phyloP scores from a whole-genome alignment of 1,140 invertebrate species.

The Panagrolaimus sp. region DNA sequence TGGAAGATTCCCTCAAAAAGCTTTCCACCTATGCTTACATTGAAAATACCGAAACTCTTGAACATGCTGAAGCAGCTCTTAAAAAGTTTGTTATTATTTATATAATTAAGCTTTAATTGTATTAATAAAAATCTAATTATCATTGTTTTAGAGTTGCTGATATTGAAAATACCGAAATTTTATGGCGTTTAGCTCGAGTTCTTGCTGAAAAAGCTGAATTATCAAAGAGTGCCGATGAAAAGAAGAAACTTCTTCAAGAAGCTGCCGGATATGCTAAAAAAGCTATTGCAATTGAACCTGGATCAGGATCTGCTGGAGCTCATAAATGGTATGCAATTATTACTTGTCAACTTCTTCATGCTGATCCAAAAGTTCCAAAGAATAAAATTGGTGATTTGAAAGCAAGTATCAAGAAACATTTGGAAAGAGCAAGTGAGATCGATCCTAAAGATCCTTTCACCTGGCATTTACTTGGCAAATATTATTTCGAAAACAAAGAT shows the following conservation, averaged over 20 bases:
- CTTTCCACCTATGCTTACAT: slow-evolving; percentile 36
- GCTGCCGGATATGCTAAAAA: slow-evolving; percentile 45
- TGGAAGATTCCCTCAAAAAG: slow-evolving; percentile 34
- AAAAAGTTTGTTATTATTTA: slow-evolving; percentile 27
- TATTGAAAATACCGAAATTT: slow-evolving; percentile 40
- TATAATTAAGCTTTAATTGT: slow-evolving; percentile 13
- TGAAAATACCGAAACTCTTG: slow-evolving; percentile 29
- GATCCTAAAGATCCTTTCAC: slow-evolving; percentile 46
- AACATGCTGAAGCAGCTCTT: slow-evolving; percentile 34
- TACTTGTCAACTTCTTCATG: slow-evolving; percentile 25
- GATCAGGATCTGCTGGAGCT: slow-evolving; percentile 34
- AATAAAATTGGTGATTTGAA: slow-evolving; percentile 18
- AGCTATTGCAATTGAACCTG: slow-evolving; percentile 41
- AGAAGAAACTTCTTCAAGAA: slow-evolving; percentile 30
- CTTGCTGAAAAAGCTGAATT: slow-evolving; percentile 41
- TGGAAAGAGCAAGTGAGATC: slow-evolving; percentile 36
- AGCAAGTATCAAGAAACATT: slow-evolving; percentile 34
- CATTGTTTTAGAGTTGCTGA: slow-evolving; percentile 31
- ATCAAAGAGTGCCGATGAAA: slow-evolving; percentile 11
- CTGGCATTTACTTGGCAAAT: slow-evolving; percentile 39
- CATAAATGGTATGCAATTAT: slow-evolving; percentile 50
- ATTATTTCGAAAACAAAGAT: slow-evolving; percentile 33
- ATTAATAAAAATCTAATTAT: slow-evolving; percentile 18
- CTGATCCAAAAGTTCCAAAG: slow-evolving; percentile 26
- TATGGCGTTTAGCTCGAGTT: slow-evolving; percentile 43